Conservation (phyloP, 2,113 vertebrate species). For the Gopherus evgoodei region DNA sequence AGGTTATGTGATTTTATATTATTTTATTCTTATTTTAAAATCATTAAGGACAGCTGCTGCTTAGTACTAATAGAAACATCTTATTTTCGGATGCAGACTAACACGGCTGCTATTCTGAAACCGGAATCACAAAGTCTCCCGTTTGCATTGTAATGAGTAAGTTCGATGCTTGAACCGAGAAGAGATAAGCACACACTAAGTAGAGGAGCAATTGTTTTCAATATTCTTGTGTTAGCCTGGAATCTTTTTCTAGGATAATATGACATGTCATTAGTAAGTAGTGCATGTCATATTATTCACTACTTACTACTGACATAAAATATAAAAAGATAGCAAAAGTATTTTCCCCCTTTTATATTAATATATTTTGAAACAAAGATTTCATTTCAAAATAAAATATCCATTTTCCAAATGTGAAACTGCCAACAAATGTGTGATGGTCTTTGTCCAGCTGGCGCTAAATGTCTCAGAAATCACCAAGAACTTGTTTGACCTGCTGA, state of each 20-base stretch:
- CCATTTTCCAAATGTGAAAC: background rate
- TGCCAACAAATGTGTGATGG: background rate
- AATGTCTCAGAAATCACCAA: background rate
- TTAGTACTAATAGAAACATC: background rate
- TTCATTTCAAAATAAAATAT: background rate
- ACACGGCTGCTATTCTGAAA: too few species aligned
- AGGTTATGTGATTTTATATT: background rate
- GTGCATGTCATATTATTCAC: background rate
- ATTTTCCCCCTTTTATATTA: background rate
- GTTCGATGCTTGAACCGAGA: background rate
- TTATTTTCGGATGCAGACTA: background rate
- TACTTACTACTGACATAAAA: background rate
- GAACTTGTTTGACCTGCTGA: background rate
- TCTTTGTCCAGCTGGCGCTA: background rate
- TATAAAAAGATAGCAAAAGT: background rate
- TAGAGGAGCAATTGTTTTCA: background rate
- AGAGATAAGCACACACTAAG: background rate
- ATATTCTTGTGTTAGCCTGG: background rate
- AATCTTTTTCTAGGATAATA: background rate
- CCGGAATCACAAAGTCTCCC: background rate
- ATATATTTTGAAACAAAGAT: background rate
- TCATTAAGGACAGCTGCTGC: background rate
- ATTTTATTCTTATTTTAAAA: background rate
- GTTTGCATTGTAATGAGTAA: background rate
- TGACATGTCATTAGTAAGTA: background rate